phyloP scores from a whole-genome alignment of 1,140 invertebrate species.

The Drosophila tani region DNA sequence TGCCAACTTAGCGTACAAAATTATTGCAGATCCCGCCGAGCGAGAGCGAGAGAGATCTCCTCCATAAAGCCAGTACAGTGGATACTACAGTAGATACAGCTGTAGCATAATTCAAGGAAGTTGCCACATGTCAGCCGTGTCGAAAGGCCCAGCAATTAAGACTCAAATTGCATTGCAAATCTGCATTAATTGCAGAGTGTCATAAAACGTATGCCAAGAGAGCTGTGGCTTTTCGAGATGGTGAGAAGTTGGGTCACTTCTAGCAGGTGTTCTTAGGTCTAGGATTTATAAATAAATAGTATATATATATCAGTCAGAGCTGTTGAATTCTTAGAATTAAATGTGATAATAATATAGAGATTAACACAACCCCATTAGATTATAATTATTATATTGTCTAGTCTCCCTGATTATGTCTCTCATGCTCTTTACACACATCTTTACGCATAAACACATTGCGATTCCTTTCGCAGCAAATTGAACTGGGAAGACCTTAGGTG shows the following conservation, averaged over 20 bases:
- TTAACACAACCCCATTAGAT: too few species aligned
- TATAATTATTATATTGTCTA: not conserved
- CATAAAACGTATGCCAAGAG: constrained; percentile 48
- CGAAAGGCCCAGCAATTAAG: constrained; percentile 47
- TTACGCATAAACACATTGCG: constrained; percentile 77
- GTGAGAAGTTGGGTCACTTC: not conserved
- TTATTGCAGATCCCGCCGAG: constrained; percentile 56
- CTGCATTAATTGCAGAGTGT: constrained; percentile 39
- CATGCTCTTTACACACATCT: constrained; percentile 59
- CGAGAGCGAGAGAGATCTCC: constrained; percentile 5
- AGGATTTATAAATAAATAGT: not conserved
- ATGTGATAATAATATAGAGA: not conserved
- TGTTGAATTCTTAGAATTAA: too few species aligned
- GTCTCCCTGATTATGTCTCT: constrained; percentile 1
- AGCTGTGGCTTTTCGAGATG: not conserved
- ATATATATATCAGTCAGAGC: too few species aligned
- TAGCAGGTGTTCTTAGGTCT: not conserved
- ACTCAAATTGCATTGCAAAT: constrained; percentile 39
- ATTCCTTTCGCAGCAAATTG: constrained; percentile 78
- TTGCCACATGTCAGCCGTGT: constrained; percentile 35
- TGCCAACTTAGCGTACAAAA: constrained; percentile 83
- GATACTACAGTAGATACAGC: too few species aligned
- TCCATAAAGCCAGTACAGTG: constrained; percentile 32
- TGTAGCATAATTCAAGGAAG: constrained; percentile 19
- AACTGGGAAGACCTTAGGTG: constrained; percentile 35